phyloP scores from a whole-genome alignment of 2,888 invertebrate genomes.

The Tiphia femorata region DNA sequence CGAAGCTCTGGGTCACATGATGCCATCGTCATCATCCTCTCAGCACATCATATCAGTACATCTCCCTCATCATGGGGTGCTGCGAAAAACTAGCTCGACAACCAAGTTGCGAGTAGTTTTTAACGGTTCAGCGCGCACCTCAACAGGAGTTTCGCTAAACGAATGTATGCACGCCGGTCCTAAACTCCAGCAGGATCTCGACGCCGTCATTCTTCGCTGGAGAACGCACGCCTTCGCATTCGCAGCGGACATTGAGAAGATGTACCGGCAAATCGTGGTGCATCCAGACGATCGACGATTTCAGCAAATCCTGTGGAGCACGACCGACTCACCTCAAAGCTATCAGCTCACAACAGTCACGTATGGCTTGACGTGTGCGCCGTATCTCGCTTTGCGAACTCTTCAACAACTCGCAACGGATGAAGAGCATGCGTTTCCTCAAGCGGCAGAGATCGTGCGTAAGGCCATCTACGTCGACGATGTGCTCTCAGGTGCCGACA shows the following conservation, averaged over 20 bases:
- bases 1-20: too few relatives aligned
- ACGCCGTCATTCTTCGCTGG: not conserved
- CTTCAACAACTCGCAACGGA: not conserved
- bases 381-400: not conserved
- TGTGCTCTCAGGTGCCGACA: not conserved
- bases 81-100: too few relatives aligned
- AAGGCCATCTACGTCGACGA: too few relatives aligned
- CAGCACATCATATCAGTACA: too few relatives aligned
- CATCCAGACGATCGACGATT: not conserved
- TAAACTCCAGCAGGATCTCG: not conserved
- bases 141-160: not conserved
- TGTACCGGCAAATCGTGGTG: slow-evolving; percentile 1
- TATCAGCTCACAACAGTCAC: not conserved
- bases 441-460: not conserved
- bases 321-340: not conserved
- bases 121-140: not conserved
- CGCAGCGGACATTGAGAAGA: not conserved
- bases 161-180: not conserved
- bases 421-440: not conserved
- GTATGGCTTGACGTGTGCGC: not conserved
- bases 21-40: too few relatives aligned
- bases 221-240: not conserved
- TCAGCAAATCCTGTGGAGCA: not conserved
- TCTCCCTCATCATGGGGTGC: too few relatives aligned
- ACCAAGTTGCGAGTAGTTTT: not conserved